These are phyloP conservation scores for Erebia aethiops DNA, from an alignment of 2,888 invertebrate species.

Conservation along the genomic window DNA sequence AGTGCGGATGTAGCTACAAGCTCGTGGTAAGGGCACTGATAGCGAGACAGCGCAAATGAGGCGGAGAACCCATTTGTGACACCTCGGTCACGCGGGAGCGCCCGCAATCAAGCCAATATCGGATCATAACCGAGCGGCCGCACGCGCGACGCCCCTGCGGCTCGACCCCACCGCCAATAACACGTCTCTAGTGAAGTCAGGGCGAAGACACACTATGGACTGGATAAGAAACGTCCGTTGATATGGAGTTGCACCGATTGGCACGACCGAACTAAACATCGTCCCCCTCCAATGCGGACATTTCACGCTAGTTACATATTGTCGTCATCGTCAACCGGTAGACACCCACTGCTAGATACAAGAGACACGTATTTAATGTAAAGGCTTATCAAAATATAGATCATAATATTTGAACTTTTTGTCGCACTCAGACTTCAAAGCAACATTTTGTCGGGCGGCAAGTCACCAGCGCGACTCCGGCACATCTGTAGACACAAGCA, in stretches of 20 bases:
- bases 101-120: slow-evolving; percentile 69
- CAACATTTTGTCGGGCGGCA: slow-evolving; percentile 3
- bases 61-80: slow-evolving; percentile 48
- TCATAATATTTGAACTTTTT: background rate
- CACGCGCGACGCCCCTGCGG: background rate
- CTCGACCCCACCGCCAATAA: background rate
- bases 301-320: no score
- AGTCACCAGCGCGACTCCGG: background rate
- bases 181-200: background rate
- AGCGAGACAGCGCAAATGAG: slow-evolving; percentile 43
- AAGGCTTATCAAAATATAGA: no score
- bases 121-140: slow-evolving; percentile 56
- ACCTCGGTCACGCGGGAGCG: slow-evolving; percentile 46
- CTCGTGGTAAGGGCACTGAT: background rate
- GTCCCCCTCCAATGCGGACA: no score
- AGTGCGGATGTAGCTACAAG: no score
- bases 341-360: no score
- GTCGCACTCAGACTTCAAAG: no score
- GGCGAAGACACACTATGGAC: background rate
- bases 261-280: no score
- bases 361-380: no score
- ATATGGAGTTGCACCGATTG: no score
- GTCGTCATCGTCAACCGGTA: no score
- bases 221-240: no score
- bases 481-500: slow-evolving; percentile 22